Conservation (phyloP, 2,113 vertebrate genomes). For the Pituophis catenifer region DNA sequence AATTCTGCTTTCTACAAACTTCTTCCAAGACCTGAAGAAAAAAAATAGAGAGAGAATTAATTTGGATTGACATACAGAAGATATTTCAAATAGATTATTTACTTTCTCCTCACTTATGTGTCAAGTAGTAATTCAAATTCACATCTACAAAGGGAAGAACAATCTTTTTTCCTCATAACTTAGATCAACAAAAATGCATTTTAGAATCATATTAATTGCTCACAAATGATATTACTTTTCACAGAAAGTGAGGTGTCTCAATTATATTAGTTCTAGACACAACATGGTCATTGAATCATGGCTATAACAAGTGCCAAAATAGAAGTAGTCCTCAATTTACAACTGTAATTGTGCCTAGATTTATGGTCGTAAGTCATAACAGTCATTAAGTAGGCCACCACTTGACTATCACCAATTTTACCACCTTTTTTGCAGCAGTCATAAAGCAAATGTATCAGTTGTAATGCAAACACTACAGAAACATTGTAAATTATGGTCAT, state of each 20-base stretch:
- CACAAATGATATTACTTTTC: not conserved
- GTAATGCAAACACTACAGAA: not conserved
- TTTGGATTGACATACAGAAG: not conserved
- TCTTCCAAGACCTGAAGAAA: slow-evolving; percentile 86
- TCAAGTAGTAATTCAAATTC: not conserved
- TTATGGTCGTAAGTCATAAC: not conserved
- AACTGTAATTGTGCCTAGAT: not conserved
- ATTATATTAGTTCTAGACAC: not conserved
- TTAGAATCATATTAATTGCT: not conserved
- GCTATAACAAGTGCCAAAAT: not conserved
- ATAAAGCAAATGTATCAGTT: not conserved
- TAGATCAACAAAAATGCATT: not conserved
- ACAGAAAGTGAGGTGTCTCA: not conserved
- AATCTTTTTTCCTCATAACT: not conserved
- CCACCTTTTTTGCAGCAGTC: not conserved
- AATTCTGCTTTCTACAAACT: slow-evolving; percentile 85
- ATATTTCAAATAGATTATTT: not conserved
- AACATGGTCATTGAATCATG: not conserved
- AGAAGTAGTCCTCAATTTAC: not conserved
- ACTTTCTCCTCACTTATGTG: not conserved
- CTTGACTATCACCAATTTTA: not conserved
- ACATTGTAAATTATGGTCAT: not conserved
- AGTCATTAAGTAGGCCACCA: not conserved
- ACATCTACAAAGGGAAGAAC: not conserved
- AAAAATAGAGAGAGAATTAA: slow-evolving; percentile 7